Percentiles rank a stretch among this genome's conserved stretches.
Conservation (phyloP, 2,888 invertebrate species). For the Phyllotreta striolata region DNA sequence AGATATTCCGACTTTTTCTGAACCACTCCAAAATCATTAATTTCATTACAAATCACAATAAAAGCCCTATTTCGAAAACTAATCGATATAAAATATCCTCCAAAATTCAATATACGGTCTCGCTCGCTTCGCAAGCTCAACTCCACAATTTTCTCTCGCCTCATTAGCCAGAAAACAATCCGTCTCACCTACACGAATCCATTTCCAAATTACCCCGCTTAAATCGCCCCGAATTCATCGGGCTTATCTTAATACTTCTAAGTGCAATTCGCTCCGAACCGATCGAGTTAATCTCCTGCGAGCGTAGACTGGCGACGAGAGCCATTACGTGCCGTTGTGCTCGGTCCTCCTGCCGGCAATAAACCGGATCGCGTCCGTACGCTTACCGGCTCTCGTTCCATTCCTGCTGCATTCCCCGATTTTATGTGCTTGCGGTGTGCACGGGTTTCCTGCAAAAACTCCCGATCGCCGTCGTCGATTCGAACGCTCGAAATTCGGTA, state of each 20-base stretch:
- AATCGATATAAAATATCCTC: too few relatives aligned
- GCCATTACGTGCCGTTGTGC: slow-evolving; percentile 22
- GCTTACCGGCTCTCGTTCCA: slow-evolving; percentile 3
- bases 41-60: too few relatives aligned
- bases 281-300: slow-evolving; percentile 40
- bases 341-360: slow-evolving; percentile 41
- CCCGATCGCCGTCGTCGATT: too few relatives aligned
- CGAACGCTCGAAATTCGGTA: too few relatives aligned
- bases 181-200: too few relatives aligned
- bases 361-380: slow-evolving; percentile 36
- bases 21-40: too few relatives aligned
- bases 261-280: slow-evolving; percentile 24
- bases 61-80: too few relatives aligned
- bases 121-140: too few relatives aligned
- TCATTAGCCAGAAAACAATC: too few relatives aligned
- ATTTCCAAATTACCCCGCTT: neutral
- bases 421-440: slow-evolving; percentile 29
- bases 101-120: too few relatives aligned
- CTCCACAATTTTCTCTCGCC: too few relatives aligned
- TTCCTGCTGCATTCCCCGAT: slow-evolving; percentile 17
- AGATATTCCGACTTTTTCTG: too few relatives aligned
- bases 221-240: neutral
- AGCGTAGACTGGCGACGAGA: slow-evolving; percentile 28
- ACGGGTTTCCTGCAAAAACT: neutral
- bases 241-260: neutral